A percentile compares a stretch with the other conserved stretches of the same genome.
Evolutionary conservation across 2,888 invertebrate species (phyloP).

Genomic region (Dexiosoma caninum): DNA sequence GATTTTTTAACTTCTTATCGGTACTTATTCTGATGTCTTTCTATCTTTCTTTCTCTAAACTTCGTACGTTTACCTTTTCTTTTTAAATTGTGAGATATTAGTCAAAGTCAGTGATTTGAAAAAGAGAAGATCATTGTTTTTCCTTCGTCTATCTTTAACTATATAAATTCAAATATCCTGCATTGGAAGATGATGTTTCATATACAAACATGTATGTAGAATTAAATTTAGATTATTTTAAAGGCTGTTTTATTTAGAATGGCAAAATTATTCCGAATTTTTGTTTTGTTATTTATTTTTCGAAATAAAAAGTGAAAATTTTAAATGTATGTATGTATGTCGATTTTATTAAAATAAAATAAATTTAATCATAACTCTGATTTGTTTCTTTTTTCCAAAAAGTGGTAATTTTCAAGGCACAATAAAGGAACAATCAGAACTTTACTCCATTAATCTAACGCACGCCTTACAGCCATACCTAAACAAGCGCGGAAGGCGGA

Average conservation of each 20-base stretch:
- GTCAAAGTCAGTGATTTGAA: conserved; percentile 1
- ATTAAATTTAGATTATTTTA: conserved; percentile 52
- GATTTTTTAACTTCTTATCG: conserved; percentile 51
- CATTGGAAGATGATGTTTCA: conserved; percentile 16
- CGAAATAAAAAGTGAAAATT: conserved; percentile 55
- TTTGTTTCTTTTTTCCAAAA: too few relatives aligned
- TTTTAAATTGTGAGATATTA: neutral
- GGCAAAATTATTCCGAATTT: conserved; percentile 55
- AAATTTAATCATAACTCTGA: neutral
- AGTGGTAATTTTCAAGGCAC: too few relatives aligned
- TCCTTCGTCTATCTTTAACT: neutral
- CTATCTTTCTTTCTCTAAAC: neutral
- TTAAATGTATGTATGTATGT: conserved; percentile 42
- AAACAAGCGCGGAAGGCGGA: too few relatives aligned
- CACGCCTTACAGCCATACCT: too few relatives aligned
- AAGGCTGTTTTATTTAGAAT: conserved; percentile 50
- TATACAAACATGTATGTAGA: conserved; percentile 22
- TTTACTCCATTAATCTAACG: too few relatives aligned
- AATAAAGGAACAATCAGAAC: too few relatives aligned
- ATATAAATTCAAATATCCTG: conserved; percentile 23
- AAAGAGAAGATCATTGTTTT: conserved; percentile 1
- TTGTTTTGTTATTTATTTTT: conserved; percentile 60
- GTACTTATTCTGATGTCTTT: neutral
- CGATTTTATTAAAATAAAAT: conserved; percentile 59
- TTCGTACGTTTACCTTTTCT: neutral